Conservation (phyloP, 2,797 vertebrate species). For the Clamator glandarius region DNA sequence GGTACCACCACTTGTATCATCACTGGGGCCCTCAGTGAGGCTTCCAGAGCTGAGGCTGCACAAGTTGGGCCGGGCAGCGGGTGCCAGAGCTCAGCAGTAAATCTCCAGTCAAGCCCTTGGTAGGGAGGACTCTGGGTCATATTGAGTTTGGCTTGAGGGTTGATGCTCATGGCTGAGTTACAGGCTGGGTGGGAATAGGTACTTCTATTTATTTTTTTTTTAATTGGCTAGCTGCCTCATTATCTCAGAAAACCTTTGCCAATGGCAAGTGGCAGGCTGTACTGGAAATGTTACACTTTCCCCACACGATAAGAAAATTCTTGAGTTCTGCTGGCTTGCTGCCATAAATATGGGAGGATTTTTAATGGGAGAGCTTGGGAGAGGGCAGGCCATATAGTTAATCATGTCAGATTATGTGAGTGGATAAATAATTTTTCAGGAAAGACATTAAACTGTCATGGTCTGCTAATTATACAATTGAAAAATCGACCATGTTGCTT, state of each 20-base stretch:
- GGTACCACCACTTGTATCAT: background rate
- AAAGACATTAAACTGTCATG: background rate
- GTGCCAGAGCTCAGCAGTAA: too few species aligned
- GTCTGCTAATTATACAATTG: background rate
- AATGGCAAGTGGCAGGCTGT: background rate
- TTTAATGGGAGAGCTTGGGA: background rate
- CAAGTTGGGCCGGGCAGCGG: accelerated
- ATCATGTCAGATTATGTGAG: background rate
- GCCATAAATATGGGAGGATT: background rate
- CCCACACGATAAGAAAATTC: background rate
- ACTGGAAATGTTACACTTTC: accelerated
- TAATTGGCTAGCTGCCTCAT: background rate
- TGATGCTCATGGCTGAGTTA: background rate
- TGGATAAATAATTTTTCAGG: background rate
- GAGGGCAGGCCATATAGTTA: background rate
- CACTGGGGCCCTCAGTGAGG: background rate
- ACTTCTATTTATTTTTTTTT: background rate
- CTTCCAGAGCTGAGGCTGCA: accelerated
- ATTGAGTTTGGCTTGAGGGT: accelerated
- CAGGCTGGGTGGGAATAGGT: background rate
- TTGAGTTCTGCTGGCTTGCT: background rate
- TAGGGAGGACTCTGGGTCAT: accelerated
- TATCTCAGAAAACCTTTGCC: background rate
- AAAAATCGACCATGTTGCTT: background rate
- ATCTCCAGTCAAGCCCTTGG: background rate